phyloP scores from a whole-genome alignment of 2,797 vertebrate genomes.

The Brachyrhaphis roseni region DNA sequence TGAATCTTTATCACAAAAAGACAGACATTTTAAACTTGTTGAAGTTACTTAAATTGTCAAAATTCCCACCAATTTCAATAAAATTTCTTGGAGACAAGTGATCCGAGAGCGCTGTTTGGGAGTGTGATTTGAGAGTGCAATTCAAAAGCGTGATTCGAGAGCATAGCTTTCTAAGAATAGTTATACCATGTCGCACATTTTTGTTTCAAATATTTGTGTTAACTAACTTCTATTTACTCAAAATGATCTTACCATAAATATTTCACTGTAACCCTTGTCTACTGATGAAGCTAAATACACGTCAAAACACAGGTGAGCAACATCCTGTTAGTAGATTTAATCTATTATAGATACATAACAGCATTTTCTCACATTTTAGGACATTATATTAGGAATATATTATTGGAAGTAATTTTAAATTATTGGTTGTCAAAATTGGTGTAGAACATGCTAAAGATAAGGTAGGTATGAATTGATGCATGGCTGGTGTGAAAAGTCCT shows the following conservation, averaged over 20 bases:
- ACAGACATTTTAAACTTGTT: too few species aligned
- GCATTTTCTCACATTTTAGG: background rate
- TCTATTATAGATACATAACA: background rate
- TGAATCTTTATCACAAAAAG: too few species aligned
- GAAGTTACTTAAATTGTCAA: too few species aligned
- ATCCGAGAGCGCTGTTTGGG: too few species aligned
- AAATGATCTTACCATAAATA: background rate
- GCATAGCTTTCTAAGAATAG: background rate
- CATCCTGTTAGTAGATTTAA: background rate
- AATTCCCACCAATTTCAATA: too few species aligned
- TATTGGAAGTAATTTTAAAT: background rate
- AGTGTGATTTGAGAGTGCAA: too few species aligned
- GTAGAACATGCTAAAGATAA: background rate
- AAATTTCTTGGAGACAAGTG: too few species aligned
- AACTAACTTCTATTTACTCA: background rate
- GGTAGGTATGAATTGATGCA: background rate
- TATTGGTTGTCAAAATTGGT: background rate
- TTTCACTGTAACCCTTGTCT: background rate
- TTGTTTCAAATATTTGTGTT: background rate
- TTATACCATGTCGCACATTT: background rate
- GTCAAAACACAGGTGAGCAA: background rate
- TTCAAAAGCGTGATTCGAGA: too few species aligned
- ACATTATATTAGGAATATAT: background rate
- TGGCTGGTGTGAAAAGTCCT: background rate
- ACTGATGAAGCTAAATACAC: background rate